Conservation (phyloP, 2,797 vertebrate genomes). For the Darevskia nairensis region DNA sequence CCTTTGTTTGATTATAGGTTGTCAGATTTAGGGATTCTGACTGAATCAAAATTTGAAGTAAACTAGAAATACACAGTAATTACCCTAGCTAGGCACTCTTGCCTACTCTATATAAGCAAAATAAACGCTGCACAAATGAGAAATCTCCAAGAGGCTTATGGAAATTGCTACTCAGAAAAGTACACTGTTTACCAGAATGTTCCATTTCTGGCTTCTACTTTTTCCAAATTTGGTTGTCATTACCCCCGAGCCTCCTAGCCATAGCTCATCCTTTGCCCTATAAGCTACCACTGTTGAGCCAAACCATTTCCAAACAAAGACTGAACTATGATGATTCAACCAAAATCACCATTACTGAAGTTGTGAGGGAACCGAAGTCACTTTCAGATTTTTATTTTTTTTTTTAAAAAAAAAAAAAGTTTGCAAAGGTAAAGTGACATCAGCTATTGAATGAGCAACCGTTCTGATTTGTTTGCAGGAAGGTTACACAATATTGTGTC, state of each 20-base stretch:
- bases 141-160: constrained; percentile 52
- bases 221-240: neutral
- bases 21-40: constrained; percentile 79
- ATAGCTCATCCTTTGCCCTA: neutral
- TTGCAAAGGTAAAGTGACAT: too few species aligned
- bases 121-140: constrained; percentile 52
- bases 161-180: constrained; percentile 46
- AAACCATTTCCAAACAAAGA: neutral
- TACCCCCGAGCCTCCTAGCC: neutral
- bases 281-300: neutral
- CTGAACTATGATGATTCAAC: neutral
- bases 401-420: too few species aligned
- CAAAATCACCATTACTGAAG: neutral
- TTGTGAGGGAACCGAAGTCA: too few species aligned
- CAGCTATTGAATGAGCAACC: too few species aligned
- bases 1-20: constrained; percentile 84
- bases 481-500: too few species aligned
- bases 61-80: constrained; percentile 80
- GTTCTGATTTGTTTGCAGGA: too few species aligned
- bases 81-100: constrained; percentile 70
- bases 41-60: constrained; percentile 80
- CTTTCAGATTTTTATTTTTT: neutral
- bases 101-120: constrained; percentile 68
- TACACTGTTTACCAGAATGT: constrained; percentile 2
- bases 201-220: neutral